These are phyloP conservation scores for Ibycter americanus DNA, from an alignment of 2,797 vertebrate species.

Conservation along the genomic window DNA sequence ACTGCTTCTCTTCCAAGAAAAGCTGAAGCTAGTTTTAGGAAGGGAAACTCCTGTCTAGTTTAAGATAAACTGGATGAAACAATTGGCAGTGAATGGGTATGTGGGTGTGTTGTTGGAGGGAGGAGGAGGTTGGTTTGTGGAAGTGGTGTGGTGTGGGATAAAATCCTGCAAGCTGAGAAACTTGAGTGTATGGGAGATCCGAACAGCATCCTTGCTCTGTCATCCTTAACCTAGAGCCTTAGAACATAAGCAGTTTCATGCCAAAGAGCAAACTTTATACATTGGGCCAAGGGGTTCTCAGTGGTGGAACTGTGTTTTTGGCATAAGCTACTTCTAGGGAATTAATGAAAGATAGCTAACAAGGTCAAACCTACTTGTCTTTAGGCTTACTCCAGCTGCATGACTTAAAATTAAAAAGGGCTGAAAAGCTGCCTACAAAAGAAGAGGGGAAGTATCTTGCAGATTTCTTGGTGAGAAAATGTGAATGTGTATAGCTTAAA, in stretches of 20 bases:
- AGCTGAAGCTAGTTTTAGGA: background rate
- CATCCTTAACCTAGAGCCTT: background rate
- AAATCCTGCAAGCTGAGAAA: background rate
- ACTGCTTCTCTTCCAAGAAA: background rate
- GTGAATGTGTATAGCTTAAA: background rate
- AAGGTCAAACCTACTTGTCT: background rate
- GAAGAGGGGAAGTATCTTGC: background rate
- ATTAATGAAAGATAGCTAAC: background rate
- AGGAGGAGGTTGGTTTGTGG: background rate
- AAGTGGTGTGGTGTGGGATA: background rate
- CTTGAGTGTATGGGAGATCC: rapidly evolving
- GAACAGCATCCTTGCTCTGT: background rate
- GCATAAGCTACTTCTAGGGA: background rate
- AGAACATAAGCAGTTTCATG: background rate
- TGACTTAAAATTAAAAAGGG: background rate
- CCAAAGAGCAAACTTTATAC: background rate
- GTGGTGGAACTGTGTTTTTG: background rate
- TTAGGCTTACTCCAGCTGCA: background rate
- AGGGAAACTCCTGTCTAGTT: background rate
- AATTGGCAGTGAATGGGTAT: background rate
- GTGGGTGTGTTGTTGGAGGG: background rate
- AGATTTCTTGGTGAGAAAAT: background rate
- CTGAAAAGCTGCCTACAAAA: background rate
- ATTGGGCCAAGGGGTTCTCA: background rate
- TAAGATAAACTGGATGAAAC: background rate